Conservation (phyloP, 1,140 invertebrate genomes). For the Plutomurus gul region DNA sequence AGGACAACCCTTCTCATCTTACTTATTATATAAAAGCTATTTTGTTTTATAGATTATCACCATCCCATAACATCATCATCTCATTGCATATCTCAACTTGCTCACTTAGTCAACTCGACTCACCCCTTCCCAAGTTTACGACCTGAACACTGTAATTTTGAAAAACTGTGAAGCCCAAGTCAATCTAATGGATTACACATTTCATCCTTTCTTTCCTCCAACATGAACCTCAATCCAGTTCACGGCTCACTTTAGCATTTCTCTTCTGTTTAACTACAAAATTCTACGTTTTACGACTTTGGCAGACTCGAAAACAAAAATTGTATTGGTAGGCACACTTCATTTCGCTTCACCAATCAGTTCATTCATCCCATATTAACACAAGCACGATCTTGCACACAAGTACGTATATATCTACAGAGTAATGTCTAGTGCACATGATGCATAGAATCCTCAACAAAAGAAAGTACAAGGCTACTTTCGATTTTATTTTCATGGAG, state of each 20-base stretch:
- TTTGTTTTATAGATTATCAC: conserved; percentile 28
- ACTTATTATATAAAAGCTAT: conserved; percentile 24
- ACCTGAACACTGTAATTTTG: conserved; percentile 30
- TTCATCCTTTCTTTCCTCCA: conserved; percentile 26
- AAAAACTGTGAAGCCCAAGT: conserved; percentile 29
- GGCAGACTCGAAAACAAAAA: background rate
- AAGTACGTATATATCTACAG: too few species aligned
- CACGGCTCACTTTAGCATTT: background rate
- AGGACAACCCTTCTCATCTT: background rate
- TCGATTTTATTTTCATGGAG: background rate
- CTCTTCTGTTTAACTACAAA: background rate
- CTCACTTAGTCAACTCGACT: conserved; percentile 3
- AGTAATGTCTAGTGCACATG: background rate
- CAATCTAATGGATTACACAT: conserved; percentile 37
- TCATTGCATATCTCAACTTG: conserved; percentile 12
- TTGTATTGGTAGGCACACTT: background rate
- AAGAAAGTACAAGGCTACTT: background rate
- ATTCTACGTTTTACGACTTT: background rate
- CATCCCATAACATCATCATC: conserved; percentile 27
- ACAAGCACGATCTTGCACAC: too few species aligned
- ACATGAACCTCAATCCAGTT: background rate
- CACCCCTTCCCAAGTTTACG: conserved; percentile 16
- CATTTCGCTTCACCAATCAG: too few species aligned
- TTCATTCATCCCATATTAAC: too few species aligned
- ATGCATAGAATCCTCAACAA: too few species aligned